A percentile compares a stretch with the other conserved stretches of the same genome.
Conservation (phyloP, 2,797 vertebrate species). For the Urocyon cinereoargenteus region DNA sequence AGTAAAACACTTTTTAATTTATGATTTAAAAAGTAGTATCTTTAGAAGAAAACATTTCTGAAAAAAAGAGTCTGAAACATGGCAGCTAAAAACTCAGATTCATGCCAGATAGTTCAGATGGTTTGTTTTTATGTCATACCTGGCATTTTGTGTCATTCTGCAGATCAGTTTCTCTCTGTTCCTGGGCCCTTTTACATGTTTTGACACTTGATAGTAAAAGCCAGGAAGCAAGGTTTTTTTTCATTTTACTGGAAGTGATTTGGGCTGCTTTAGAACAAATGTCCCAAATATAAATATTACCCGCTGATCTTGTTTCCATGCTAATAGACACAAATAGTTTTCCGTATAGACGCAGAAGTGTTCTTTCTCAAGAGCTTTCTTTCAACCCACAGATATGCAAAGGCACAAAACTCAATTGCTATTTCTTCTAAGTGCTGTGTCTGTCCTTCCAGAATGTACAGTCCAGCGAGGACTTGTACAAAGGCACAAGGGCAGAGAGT, state of each 20-base stretch:
- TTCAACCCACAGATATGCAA: slow-evolving; percentile 22
- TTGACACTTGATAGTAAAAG: slow-evolving; percentile 65
- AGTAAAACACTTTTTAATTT: slow-evolving; percentile 42
- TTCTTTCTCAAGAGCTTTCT: slow-evolving; percentile 8
- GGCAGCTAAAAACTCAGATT: slow-evolving; percentile 37
- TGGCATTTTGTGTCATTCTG: slow-evolving; percentile 60
- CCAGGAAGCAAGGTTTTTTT: not conserved
- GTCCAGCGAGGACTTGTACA: not conserved
- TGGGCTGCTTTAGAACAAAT: slow-evolving; percentile 72
- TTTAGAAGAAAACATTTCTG: slow-evolving; percentile 20
- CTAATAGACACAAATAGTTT: slow-evolving; percentile 59
- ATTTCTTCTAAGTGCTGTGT: not conserved
- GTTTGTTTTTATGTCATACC: slow-evolving; percentile 63
- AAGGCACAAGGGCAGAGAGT: not conserved
- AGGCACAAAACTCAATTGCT: slow-evolving; percentile 26
- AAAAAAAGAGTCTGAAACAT: not conserved
- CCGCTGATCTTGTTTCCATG: slow-evolving; percentile 18
- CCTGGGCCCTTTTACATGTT: slow-evolving; percentile 65
- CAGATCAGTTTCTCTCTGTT: slow-evolving; percentile 65
- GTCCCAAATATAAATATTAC: slow-evolving; percentile 70
- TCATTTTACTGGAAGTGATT: slow-evolving; percentile 69
- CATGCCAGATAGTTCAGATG: not conserved
- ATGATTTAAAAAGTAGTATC: slow-evolving; percentile 46
- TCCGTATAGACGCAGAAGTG: slow-evolving; percentile 30
- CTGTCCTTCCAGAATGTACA: not conserved